These are phyloP conservation scores for Harpagifer antarcticus DNA, from an alignment of 2,797 vertebrate species.

Conservation along the genomic window DNA sequence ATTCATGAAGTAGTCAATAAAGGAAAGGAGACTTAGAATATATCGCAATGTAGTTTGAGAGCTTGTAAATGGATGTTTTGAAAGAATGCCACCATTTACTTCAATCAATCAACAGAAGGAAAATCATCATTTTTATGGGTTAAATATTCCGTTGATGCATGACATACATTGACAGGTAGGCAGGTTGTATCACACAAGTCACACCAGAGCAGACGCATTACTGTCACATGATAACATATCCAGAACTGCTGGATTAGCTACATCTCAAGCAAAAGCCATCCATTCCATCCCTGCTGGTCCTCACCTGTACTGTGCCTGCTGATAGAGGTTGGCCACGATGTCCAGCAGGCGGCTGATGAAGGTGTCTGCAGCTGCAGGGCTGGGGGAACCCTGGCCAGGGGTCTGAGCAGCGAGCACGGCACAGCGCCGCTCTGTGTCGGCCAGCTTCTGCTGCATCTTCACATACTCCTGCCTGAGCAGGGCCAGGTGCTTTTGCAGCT, in stretches of 20 bases:
- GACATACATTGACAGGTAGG: too few species aligned
- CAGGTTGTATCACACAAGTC: neutral
- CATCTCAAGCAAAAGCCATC: neutral
- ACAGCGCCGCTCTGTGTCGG: constrained; percentile 94
- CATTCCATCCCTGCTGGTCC: constrained; percentile 32
- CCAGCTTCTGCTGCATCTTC: constrained; percentile 97
- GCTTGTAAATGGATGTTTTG: too few species aligned
- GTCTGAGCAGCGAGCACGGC: constrained; percentile 90
- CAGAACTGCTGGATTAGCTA: neutral
- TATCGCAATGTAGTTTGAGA: too few species aligned
- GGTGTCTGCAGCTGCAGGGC: constrained; percentile 83
- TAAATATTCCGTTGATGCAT: too few species aligned
- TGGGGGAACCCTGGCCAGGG: constrained; percentile 76
- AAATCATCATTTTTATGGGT: too few species aligned
- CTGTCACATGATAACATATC: neutral
- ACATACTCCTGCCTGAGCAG: constrained; percentile 99
- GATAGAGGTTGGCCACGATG: constrained; percentile 93
- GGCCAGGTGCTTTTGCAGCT: constrained; percentile 98
- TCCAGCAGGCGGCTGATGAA: constrained; percentile 94
- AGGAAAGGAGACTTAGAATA: too few species aligned
- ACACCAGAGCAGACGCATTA: neutral
- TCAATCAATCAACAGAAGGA: too few species aligned
- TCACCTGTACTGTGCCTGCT: constrained; percentile 97
- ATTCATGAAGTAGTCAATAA: too few species aligned
- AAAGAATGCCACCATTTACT: too few species aligned